Evolutionary conservation across 2,888 invertebrate genomes (phyloP).

Genomic region (Coelopa pilipes): DNA sequence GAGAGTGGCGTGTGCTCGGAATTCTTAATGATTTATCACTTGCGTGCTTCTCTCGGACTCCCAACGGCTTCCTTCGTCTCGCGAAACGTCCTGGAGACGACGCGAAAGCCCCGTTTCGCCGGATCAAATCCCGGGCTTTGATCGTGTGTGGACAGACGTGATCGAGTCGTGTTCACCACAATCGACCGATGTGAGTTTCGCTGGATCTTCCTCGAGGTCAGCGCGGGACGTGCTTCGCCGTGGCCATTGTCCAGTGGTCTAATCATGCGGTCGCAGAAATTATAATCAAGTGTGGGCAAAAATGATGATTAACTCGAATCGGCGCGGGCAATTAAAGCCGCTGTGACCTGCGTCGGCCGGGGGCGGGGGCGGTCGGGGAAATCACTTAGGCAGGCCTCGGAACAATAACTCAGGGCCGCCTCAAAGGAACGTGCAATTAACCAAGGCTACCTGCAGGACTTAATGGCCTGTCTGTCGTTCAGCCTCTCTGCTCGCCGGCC

Average conservation of each 20-base stretch:
- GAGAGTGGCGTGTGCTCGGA: slow-evolving; percentile 18
- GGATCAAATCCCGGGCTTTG: not conserved
- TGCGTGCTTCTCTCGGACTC: not conserved
- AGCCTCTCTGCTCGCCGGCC: too few relatives aligned
- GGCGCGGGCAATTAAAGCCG: slow-evolving; percentile 35
- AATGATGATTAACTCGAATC: slow-evolving; percentile 38
- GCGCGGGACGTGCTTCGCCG: too few relatives aligned
- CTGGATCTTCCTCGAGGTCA: too few relatives aligned
- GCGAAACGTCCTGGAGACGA: not conserved
- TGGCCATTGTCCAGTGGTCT: too few relatives aligned
- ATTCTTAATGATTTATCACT: slow-evolving; percentile 29
- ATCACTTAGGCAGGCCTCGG: slow-evolving; percentile 14
- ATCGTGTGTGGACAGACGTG: too few relatives aligned
- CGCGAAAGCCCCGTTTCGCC: not conserved
- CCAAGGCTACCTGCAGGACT: slow-evolving; percentile 23
- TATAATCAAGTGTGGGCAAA: slow-evolving; percentile 11
- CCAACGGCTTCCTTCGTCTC: not conserved
- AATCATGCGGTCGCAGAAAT: slow-evolving; percentile 19
- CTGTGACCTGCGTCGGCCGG: not conserved
- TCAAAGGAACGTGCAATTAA: slow-evolving; percentile 32
- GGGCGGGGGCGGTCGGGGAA: not conserved
- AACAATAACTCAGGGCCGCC: slow-evolving; percentile 18
- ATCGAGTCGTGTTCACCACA: too few relatives aligned
- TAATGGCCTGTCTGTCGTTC: slow-evolving; percentile 27
- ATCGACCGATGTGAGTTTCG: not conserved